Evolutionary conservation across 2,797 vertebrate species (phyloP).

Genomic region (Limosa lapponica): DNA sequence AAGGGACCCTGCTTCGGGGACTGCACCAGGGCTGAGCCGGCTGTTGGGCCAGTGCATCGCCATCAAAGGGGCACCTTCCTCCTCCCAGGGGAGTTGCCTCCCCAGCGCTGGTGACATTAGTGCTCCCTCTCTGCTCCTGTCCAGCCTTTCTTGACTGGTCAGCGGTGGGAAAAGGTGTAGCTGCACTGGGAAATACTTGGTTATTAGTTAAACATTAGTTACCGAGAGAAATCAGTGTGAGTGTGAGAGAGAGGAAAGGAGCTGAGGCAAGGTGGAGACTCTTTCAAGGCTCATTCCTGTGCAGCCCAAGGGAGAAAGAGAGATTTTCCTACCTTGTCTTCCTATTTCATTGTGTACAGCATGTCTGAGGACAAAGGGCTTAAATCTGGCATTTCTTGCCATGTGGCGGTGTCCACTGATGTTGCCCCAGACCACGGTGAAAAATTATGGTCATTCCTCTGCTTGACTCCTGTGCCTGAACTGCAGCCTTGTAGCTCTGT

Average conservation of each 20-base stretch:
- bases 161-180: fast-evolving
- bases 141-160: not conserved
- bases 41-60: not conserved
- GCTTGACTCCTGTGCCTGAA: fast-evolving
- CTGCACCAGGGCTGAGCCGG: not conserved
- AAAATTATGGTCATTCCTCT: not conserved
- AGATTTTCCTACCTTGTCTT: not conserved
- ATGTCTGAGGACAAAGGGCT: not conserved
- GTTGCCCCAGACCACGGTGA: not conserved
- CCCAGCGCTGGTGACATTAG: not conserved
- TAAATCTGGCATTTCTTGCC: not conserved
- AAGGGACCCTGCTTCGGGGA: not conserved
- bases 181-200: not conserved
- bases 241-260: not conserved
- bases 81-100: not conserved
- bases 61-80: not conserved
- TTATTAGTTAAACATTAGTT: not conserved
- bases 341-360: too few species aligned
- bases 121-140: not conserved
- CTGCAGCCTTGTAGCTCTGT: not conserved
- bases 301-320: not conserved
- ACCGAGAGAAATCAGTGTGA: not conserved
- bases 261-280: not conserved
- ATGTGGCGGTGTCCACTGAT: not conserved
- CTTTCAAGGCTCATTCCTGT: not conserved